Conservation (phyloP, 2,888 invertebrate genomes). For the Eucera pruinosa region DNA sequence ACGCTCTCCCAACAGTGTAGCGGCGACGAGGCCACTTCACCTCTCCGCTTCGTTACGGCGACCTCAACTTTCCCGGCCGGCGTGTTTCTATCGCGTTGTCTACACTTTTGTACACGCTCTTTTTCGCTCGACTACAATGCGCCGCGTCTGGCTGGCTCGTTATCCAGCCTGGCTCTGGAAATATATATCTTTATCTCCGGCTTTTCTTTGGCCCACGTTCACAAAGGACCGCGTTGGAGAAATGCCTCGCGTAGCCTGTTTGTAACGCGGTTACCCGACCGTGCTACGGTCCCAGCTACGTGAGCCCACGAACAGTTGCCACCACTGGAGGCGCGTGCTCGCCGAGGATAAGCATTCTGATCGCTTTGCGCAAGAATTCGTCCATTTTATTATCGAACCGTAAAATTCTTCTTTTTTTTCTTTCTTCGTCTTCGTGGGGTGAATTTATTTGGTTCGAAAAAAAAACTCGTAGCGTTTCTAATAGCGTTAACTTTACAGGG, state of each 20-base stretch:
- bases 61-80: conserved; percentile 28
- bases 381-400: conserved; percentile 7
- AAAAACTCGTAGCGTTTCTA: too few relatives aligned
- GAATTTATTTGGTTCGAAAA: too few relatives aligned
- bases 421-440: neutral
- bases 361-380: neutral
- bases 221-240: conserved; percentile 38
- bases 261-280: conserved; percentile 46
- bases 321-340: neutral
- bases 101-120: conserved; percentile 45
- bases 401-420: too few relatives aligned
- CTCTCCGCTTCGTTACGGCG: conserved; percentile 31
- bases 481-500: too few relatives aligned
- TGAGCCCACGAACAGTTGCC: neutral
- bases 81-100: conserved; percentile 40
- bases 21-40: conserved; percentile 16
- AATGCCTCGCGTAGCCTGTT: conserved; percentile 11
- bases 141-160: conserved; percentile 48
- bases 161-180: conserved; percentile 43
- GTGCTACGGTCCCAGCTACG: neutral
- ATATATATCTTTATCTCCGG: conserved; percentile 55
- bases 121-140: conserved; percentile 51
- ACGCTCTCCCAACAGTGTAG: neutral
- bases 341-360: neutral
- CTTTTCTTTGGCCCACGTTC: conserved; percentile 37